These are phyloP conservation scores for Amblyraja radiata DNA, from an alignment of 2,797 vertebrate species.

Conservation along the genomic window DNA sequence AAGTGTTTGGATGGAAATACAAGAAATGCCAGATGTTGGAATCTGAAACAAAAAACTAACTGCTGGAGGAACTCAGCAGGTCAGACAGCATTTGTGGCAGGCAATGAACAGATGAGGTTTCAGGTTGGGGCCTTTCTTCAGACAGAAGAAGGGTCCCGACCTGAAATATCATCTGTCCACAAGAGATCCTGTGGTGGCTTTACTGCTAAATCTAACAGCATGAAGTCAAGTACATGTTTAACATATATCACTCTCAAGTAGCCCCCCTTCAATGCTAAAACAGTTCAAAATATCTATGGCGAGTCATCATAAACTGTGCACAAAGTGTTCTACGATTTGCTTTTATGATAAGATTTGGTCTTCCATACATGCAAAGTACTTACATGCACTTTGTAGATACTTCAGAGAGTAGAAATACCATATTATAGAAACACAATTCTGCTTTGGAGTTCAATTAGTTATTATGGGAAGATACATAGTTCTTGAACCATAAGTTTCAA, in stretches of 20 bases:
- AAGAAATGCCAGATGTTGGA: no score
- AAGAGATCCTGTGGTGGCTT: background rate
- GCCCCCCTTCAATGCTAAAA: background rate
- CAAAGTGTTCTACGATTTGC: background rate
- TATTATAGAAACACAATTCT: background rate
- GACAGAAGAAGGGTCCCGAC: no score
- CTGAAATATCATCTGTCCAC: no score
- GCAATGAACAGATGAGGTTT: no score
- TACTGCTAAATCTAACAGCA: background rate
- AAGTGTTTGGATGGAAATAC: no score
- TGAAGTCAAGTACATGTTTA: background rate
- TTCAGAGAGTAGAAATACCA: background rate
- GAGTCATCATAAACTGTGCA: background rate
- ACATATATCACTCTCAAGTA: background rate
- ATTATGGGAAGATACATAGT: background rate
- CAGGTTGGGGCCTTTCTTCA: no score
- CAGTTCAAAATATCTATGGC: background rate
- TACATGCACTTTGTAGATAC: background rate
- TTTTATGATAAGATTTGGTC: background rate
- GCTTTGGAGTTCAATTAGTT: background rate
- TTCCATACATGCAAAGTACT: background rate
- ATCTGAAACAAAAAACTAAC: no score
- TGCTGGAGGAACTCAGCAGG: no score
- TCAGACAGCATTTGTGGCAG: no score
- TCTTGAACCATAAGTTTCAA: background rate